Evolutionary conservation across 2,888 invertebrate species (phyloP).

Genomic region (Melanostoma mellinum): DNA sequence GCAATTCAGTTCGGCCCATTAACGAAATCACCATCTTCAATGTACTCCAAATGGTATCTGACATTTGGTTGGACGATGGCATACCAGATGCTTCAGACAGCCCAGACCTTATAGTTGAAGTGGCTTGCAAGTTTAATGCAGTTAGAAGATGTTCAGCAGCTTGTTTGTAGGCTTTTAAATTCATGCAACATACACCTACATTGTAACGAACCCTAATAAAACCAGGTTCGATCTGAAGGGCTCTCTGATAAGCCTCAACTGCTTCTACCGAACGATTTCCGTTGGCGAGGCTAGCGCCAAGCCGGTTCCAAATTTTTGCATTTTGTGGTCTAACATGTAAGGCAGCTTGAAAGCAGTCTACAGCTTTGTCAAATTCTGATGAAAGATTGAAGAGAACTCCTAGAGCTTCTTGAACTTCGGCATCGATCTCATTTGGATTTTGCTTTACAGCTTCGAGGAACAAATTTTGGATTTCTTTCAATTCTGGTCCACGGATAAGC

Average conservation of each 20-base stretch:
- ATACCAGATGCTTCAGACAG: constrained; percentile 84
- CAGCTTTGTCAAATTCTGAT: constrained; percentile 97
- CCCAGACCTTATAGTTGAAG: constrained; percentile 82
- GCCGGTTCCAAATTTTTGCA: constrained; percentile 97
- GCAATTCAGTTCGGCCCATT: constrained; percentile 87
- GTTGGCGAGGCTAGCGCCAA: constrained; percentile 98
- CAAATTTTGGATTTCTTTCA: constrained; percentile 87
- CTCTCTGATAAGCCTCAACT: constrained; percentile 96
- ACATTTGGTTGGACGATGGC: constrained; percentile 84
- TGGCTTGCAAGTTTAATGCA: constrained; percentile 95
- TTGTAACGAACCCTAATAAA: constrained; percentile 98
- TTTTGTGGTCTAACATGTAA: constrained; percentile 89
- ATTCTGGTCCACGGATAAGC: constrained; percentile 81
- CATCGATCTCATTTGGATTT: constrained; percentile 89
- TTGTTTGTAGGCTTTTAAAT: constrained; percentile 95
- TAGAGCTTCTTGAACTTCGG: constrained; percentile 95
- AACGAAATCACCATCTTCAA: constrained; percentile 93
- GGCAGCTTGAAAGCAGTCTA: constrained; percentile 97
- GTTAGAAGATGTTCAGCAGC: constrained; percentile 97
- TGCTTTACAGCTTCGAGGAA: constrained; percentile 91
- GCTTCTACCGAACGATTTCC: constrained; percentile 97
- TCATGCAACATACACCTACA: constrained; percentile 98
- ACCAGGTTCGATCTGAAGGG: constrained; percentile 95
- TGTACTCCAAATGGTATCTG: constrained; percentile 97
- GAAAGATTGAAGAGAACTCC: constrained; percentile 97